Evolutionary conservation across 2,888 invertebrate species (phyloP).

Genomic region (Chelonus formosanus): DNA sequence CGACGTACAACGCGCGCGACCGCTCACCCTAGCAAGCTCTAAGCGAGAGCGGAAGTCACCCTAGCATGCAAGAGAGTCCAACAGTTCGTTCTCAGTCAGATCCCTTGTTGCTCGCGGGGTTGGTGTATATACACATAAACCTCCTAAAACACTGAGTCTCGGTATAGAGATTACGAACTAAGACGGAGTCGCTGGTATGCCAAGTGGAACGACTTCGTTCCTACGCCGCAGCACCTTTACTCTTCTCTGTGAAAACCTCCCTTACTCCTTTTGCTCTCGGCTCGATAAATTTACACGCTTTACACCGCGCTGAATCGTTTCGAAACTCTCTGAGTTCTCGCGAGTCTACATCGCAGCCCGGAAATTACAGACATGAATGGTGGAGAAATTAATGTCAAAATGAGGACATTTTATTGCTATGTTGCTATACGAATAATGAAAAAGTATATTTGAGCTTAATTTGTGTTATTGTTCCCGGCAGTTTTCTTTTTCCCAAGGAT

Average conservation of each 20-base stretch:
- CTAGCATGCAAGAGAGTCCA: constrained; percentile 7
- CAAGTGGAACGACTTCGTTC: not conserved
- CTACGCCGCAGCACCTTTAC: too few species aligned
- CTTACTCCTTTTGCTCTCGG: not conserved
- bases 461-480: constrained; percentile 6
- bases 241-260: not conserved
- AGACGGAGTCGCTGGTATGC: not conserved
- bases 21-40: constrained; percentile 22
- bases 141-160: not conserved
- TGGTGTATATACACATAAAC: constrained; percentile 9
- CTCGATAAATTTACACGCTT: constrained; percentile 26
- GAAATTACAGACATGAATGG: constrained; percentile 1
- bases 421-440: constrained; percentile 9
- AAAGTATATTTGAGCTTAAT: constrained; percentile 9
- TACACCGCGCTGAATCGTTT: not conserved
- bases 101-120: constrained; percentile 36
- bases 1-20: constrained; percentile 43
- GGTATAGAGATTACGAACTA: constrained; percentile 12
- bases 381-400: constrained; percentile 12
- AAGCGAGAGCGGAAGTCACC: constrained; percentile 13
- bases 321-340: not conserved
- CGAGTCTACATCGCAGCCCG: not conserved
- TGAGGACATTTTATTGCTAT: constrained; percentile 4
- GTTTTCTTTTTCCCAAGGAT: not conserved
- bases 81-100: constrained; percentile 6